Evolutionary conservation across 2,113 vertebrate species (phyloP), one percentile per base, ranked within the genome.

Genomic region (Parus major): DNA sequence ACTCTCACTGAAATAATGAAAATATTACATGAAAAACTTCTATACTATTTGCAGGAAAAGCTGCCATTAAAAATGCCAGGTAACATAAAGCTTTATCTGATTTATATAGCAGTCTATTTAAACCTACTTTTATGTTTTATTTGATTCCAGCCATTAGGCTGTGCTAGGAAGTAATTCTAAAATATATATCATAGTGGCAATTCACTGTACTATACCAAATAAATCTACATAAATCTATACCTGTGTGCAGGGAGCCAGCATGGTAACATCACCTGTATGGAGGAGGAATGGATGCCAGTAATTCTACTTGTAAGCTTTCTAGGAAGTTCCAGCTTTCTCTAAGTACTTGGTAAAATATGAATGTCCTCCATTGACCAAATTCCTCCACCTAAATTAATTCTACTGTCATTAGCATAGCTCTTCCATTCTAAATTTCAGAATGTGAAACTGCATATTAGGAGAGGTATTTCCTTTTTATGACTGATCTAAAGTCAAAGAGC

Each of bases 71-170:
- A 85, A 96, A 84, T 79, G 60, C 72, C 82, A 97, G 94, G 91
- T 96, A 97, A 96, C 75, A 97, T 86, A 98, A 97, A 97, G 94
- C 95, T 97, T 98, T 97, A 97, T 97, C 95, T 97, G 95, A 97
- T 97, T 98, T 97, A 97, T 95, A 95, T 94, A 97, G 95, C 96
- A 97, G 98, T 98, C 96, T 97, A 96, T 96, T 91, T 97, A 98
- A 98, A 97, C 95, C 96, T 95, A 96, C 91, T 98, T 98, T 97
- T 98, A 97, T 96, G 95, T 97, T 97, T 98, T 97, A 98, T 96
- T 98, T 98, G 96, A 98, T 98, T 98, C 88, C 88, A 97, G 94
- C 96, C 96, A 98, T 98, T 98, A 98, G 91, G 92, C 90, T 96
- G 80, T 97, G 93, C 94, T 96, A 97, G 95, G 93, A 98, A 97